These are phyloP conservation scores for Pemphredon lugubris DNA, from an alignment of 2,888 invertebrate genomes.

Conservation along the genomic window DNA sequence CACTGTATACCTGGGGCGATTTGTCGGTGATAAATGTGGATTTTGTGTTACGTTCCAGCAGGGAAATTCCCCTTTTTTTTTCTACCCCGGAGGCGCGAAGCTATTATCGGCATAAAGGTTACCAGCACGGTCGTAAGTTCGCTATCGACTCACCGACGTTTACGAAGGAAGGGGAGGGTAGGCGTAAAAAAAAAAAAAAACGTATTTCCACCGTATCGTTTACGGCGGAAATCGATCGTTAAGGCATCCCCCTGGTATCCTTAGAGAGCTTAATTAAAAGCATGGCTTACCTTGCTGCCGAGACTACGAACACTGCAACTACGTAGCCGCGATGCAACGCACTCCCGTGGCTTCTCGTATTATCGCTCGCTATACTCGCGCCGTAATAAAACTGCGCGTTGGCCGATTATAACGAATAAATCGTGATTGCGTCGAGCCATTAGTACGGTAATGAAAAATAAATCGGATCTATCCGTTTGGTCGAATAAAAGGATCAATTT, in stretches of 20 bases:
- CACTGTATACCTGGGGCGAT: no score
- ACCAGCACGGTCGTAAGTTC: constrained; percentile 9
- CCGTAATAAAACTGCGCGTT: no score
- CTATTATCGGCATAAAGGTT: constrained; percentile 49
- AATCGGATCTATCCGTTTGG: no score
- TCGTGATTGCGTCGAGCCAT: no score
- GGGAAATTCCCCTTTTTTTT: constrained; percentile 7
- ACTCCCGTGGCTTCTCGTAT: not conserved
- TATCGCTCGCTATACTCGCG: not conserved
- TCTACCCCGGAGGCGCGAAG: not conserved
- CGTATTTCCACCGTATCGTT: constrained; percentile 33
- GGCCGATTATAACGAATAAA: no score
- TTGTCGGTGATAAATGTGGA: constrained; percentile 40
- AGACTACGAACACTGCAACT: constrained; percentile 1
- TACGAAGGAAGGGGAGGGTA: not conserved
- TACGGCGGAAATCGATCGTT: constrained; percentile 54
- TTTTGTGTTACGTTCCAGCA: constrained; percentile 23
- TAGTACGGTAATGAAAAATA: no score
- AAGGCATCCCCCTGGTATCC: constrained; percentile 19
- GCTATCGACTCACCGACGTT: constrained; percentile 18
- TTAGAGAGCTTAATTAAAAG: constrained; percentile 61
- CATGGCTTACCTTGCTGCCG: constrained; percentile 17
- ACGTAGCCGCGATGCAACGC: constrained; percentile 18
- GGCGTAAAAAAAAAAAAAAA: constrained; percentile 36
- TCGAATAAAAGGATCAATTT: no score